phyloP scores from a whole-genome alignment of 2,113 vertebrate species.

The Oxygymnocypris stewartii region DNA sequence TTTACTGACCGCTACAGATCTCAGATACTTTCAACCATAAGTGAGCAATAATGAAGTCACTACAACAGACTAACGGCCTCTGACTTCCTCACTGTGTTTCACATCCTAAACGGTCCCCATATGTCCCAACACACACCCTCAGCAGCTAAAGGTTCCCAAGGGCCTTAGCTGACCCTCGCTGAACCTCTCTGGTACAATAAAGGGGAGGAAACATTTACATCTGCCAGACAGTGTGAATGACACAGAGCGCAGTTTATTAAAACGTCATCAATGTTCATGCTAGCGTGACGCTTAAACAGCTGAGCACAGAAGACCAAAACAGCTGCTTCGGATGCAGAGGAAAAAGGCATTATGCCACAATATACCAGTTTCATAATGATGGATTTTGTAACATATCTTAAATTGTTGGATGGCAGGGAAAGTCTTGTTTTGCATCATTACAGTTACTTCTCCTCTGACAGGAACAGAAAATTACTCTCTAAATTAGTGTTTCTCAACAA shows the following conservation, averaged over 20 bases:
- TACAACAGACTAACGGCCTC: conserved; percentile 74
- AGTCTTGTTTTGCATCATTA: background rate
- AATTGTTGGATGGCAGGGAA: background rate
- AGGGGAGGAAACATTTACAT: conserved; percentile 77
- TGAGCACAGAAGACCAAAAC: conserved; percentile 31
- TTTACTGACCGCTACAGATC: background rate
- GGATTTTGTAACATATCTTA: background rate
- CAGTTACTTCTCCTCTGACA: background rate
- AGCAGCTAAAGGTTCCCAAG: conserved; percentile 77
- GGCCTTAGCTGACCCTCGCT: conserved; percentile 74
- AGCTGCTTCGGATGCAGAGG: background rate
- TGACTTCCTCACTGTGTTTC: conserved; percentile 71
- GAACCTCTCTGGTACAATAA: conserved; percentile 73
- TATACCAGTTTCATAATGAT: background rate
- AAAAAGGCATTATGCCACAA: background rate
- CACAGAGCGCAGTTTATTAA: conserved; percentile 76
- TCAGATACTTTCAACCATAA: conserved; percentile 45
- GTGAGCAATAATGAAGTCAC: conserved; percentile 78
- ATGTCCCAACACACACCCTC: conserved; percentile 75
- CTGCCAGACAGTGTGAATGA: conserved; percentile 72
- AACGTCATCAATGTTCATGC: conserved; percentile 71
- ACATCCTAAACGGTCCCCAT: conserved; percentile 76
- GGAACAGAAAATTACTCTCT: background rate
- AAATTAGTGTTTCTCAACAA: background rate
- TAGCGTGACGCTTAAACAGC: conserved; percentile 38